Base-by-base conservation (phyloP, 1,140 invertebrate genomes). In the Drosophila sproati region DNA sequence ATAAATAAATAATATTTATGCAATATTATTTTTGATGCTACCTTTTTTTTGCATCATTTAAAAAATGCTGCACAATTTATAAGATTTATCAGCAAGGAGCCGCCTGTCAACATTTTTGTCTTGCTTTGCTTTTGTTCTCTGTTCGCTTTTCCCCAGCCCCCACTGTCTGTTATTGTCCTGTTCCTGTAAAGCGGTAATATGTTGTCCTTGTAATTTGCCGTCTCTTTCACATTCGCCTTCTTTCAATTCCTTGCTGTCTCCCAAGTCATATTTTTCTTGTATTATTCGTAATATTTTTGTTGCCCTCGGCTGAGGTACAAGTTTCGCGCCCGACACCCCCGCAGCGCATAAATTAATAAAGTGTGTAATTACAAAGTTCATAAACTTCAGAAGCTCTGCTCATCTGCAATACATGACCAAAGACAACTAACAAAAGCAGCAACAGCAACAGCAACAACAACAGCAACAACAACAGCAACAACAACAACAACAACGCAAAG, bases 331-430 rank as follows among this genome's bases (percentile, higher is more conserved):
- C 59, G 43, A 70, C 64, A 56, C 72, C 43, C 66, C 85, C 85
- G 80, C 85, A 78, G 83, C 83, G 83, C 83, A 88, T 88, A 88
- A 88, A 88, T 88, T 88, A 88, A 88, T 88, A 88, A 88, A 88
- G 85, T 88, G 85, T 89, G 83, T 88, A 88, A 88, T 88, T 88
- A 89, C 83, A 88, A 89, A 88, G 83, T 88, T 88, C 85, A 88
- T 88, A 88, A 88, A 88, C 83, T 88, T 89, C 66, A 79, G 83
- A 66, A 67, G 74, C 77, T n/a, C 39, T 43, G 73, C 80, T 87
- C 80, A 88, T 74, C 83, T 80, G 77, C 57, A 81, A 80, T 77
- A 82, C 69, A 88, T 73, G 81, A 74, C 67, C 77, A 80, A 47
- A 29, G 57, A 64, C 76, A 78, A 66, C 50, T 51, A 79, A 57